Evolutionary conservation across 2,113 vertebrate species (phyloP).

Genomic region (Ancistrus triradiatus): DNA sequence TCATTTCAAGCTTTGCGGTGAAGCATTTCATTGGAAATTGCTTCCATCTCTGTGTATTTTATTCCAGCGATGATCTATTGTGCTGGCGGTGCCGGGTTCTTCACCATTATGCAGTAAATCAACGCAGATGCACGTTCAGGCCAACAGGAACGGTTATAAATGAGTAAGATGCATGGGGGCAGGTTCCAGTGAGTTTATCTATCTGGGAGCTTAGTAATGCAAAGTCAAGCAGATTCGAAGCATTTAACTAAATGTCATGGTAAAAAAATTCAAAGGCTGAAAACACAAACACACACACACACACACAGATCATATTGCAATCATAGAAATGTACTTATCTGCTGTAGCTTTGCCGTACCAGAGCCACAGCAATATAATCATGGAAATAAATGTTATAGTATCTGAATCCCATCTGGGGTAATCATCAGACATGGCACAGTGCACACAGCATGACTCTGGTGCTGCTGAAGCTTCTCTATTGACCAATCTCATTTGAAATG

Average conservation of each 20-base stretch:
- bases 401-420: no score
- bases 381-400: no score
- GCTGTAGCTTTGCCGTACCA: not conserved
- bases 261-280: no score
- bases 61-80: conserved; percentile 15
- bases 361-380: no score
- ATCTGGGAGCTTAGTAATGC: conserved; percentile 6
- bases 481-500: no score
- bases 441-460: no score
- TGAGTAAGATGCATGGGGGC: conserved; percentile 54
- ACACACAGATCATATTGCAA: not conserved
- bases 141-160: conserved; percentile 53
- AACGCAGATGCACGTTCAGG: conserved; percentile 52
- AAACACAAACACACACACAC: not conserved
- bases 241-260: conserved; percentile 21
- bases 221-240: conserved; percentile 43
- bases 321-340: not conserved
- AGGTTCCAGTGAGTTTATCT: not conserved
- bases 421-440: no score
- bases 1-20: conserved; percentile 16
- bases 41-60: conserved; percentile 7
- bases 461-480: no score
- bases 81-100: conserved; percentile 24
- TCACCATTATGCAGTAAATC: conserved; percentile 59
- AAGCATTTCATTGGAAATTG: not conserved